Conservation (phyloP, 2,113 vertebrate genomes). For the Brevimyrus niger region DNA sequence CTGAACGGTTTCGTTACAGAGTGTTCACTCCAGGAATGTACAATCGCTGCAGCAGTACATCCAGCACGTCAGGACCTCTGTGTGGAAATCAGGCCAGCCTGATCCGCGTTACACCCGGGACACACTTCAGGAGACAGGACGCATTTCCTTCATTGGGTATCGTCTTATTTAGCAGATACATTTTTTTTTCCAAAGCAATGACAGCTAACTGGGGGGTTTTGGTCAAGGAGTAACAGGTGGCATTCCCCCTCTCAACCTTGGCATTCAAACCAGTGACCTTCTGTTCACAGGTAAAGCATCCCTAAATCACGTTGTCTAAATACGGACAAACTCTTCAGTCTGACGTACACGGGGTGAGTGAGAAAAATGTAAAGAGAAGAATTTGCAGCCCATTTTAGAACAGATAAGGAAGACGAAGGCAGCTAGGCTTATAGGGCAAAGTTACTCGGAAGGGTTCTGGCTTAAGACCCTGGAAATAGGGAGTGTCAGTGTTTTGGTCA, state of each 20-base stretch:
- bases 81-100: not conserved
- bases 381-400: not conserved
- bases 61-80: not conserved
- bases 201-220: not conserved
- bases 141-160: not conserved
- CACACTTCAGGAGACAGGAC: not conserved
- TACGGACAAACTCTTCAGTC: not conserved
- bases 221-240: not conserved
- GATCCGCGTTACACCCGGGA: not conserved
- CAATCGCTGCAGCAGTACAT: not conserved
- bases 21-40: not conserved
- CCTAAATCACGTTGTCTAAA: not conserved
- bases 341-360: not conserved
- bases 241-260: too few species aligned
- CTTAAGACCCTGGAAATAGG: not conserved
- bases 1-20: not conserved
- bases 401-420: not conserved
- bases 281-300: not conserved
- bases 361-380: not conserved
- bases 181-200: too few species aligned
- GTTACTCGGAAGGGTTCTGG: not conserved
- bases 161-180: not conserved
- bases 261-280: not conserved
- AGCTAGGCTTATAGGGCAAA: not conserved
- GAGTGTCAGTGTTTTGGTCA: not conserved